Evolutionary conservation across 2,888 invertebrate species (phyloP).

Genomic region (Chydorus sphaericus): DNA sequence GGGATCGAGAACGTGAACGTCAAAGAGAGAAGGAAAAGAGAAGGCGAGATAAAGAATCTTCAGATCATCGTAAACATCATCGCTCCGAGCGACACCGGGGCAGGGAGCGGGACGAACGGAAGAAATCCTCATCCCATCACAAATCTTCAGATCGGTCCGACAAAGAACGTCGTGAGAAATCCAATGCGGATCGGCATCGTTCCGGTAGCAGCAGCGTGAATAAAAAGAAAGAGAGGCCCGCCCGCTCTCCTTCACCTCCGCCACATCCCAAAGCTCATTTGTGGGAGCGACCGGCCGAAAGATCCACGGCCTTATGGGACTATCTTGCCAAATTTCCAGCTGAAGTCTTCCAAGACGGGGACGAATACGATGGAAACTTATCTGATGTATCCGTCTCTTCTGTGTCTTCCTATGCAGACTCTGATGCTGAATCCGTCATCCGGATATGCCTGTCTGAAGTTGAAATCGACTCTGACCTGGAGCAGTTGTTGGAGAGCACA

Average conservation of each 20-base stretch:
- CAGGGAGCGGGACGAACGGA: not conserved
- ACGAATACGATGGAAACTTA: not conserved
- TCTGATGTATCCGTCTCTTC: constrained; percentile 8
- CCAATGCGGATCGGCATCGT: not conserved
- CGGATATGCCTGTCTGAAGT: constrained; percentile 4
- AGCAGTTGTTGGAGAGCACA: not conserved
- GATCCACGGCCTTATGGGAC: constrained; percentile 1
- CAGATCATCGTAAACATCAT: too few relatives aligned
- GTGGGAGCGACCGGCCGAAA: constrained; percentile 6
- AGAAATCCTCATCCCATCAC: not conserved
- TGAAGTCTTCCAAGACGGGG: not conserved
- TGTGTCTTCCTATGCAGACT: constrained; percentile 6
- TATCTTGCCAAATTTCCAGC: not conserved
- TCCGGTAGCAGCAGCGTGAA: not conserved
- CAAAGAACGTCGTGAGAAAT: not conserved
- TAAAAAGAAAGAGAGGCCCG: not conserved
- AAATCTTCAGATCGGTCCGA: not conserved
- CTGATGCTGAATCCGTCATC: not conserved
- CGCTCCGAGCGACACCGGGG: not conserved
- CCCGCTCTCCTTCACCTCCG: not conserved
- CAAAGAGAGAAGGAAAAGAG: not conserved
- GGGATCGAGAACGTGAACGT: constrained; percentile 5
- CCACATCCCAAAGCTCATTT: constrained; percentile 3
- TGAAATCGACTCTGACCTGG: constrained; percentile 3
- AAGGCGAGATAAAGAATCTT: not conserved